Conservation (phyloP, 2,797 vertebrate species). For the Paedocypris micromegethes region DNA sequence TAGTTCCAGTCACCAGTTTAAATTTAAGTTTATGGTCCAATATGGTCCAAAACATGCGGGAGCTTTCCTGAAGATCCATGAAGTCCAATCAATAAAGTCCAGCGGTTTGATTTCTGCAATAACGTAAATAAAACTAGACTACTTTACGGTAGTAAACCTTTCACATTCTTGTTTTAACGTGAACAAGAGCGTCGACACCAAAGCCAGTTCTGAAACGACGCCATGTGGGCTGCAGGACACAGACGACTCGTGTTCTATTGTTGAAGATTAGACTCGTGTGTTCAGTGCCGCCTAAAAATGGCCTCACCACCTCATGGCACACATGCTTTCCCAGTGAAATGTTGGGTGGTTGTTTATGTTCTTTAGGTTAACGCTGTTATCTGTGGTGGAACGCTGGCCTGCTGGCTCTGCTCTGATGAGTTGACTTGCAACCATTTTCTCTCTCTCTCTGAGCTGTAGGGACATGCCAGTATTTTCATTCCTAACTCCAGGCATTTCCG, state of each 20-base stretch:
- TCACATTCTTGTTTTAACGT: no score
- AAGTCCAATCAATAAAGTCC: no score
- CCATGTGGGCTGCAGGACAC: not conserved
- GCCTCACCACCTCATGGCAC: conserved; percentile 40
- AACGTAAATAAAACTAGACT: no score
- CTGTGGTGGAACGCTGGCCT: conserved; percentile 61
- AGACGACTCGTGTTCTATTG: conserved; percentile 14
- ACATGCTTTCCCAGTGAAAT: conserved; percentile 54
- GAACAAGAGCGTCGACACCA: not conserved
- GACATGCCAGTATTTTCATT: conserved; percentile 79
- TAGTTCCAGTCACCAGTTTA: no score
- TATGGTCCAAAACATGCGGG: no score
- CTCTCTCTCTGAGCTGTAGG: conserved; percentile 65
- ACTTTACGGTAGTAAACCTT: no score
- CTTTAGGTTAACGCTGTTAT: conserved; percentile 69
- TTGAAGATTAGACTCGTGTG: conserved; percentile 18
- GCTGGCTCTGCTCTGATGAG: conserved; percentile 46
- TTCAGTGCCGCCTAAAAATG: conserved; percentile 29
- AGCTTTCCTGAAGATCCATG: no score
- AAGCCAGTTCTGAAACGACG: conserved; percentile 6
- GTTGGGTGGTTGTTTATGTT: conserved; percentile 64
- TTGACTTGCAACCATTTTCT: conserved; percentile 40
- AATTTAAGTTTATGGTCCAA: no score
- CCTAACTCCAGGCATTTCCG: conserved; percentile 76
- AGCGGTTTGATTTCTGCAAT: no score